phyloP scores from a whole-genome alignment of 2,797 vertebrate genomes.

The Mycteria americana region DNA sequence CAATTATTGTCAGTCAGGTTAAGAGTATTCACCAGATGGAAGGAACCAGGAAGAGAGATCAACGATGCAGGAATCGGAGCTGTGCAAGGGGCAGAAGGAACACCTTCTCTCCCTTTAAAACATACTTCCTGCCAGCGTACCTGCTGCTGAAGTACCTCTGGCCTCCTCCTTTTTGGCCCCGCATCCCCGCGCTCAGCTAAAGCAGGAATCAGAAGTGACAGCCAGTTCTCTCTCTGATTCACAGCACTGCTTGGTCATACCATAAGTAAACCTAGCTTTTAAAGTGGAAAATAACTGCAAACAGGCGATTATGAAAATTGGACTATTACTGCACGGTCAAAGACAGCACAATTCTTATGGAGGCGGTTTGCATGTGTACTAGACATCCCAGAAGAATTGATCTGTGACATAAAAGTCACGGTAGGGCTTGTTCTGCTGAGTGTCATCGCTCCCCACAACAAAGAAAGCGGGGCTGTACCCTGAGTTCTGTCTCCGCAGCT shows the following conservation, averaged over 20 bases:
- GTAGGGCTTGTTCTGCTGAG: not conserved
- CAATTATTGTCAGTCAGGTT: not conserved
- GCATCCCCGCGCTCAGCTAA: not conserved
- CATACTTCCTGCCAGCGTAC: fast-evolving
- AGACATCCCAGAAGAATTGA: not conserved
- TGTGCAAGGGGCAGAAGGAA: not conserved
- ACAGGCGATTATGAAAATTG: not conserved
- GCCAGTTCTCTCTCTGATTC: not conserved
- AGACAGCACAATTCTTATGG: fast-evolving
- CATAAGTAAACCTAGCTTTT: not conserved
- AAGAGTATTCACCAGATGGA: not conserved
- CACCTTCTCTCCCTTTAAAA: not conserved
- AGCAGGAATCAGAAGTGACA: not conserved
- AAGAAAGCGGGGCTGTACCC: fast-evolving
- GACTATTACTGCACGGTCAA: not conserved
- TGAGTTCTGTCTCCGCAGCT: not conserved
- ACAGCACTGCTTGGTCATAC: not conserved
- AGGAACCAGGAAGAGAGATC: not conserved
- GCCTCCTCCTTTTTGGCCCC: not conserved
- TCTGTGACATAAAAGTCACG: not conserved
- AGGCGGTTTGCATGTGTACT: fast-evolving
- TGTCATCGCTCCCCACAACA: not conserved
- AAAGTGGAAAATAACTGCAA: not conserved
- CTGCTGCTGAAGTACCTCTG: not conserved
- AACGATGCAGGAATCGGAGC: not conserved